Percentiles rank a stretch among this genome's conserved stretches.
phyloP scores from a whole-genome alignment of 2,797 vertebrate genomes.

The Leucoraja ocellata region DNA sequence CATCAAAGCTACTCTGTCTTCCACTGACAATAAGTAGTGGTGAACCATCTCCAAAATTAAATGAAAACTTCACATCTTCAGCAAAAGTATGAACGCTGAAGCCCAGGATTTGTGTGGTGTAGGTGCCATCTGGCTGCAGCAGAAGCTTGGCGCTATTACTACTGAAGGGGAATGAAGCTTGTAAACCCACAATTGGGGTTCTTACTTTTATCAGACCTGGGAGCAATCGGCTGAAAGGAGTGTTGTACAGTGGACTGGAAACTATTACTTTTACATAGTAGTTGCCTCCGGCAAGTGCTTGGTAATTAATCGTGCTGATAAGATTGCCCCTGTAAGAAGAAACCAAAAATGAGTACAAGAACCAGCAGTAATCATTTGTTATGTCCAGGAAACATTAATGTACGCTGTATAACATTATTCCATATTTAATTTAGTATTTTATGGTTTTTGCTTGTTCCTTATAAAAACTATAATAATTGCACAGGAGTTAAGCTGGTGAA shows the following conservation, averaged over 20 bases:
- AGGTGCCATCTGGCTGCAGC: neutral
- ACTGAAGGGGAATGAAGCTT: slow-evolving; percentile 25
- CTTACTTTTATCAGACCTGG: neutral
- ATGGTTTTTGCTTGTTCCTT: neutral
- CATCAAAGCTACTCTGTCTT: neutral
- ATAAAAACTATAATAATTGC: neutral
- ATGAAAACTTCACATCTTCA: slow-evolving; percentile 39
- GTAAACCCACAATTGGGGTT: neutral
- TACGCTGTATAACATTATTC: neutral
- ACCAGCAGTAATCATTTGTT: neutral
- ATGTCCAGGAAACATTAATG: neutral
- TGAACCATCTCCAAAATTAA: slow-evolving; percentile 47
- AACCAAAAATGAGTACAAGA: neutral
- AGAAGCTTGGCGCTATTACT: slow-evolving; percentile 10
- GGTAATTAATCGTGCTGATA: slow-evolving; percentile 37
- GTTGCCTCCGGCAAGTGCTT: neutral
- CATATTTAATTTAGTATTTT: neutral
- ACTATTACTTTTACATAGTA: neutral
- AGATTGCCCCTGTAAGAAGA: neutral
- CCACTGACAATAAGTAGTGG: slow-evolving; percentile 39
- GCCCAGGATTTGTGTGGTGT: slow-evolving; percentile 35
- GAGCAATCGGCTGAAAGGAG: slow-evolving; percentile 10
- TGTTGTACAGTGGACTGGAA: neutral
- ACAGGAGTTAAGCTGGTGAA: neutral
- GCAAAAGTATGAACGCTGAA: slow-evolving; percentile 39